Conservation (phyloP, 2,797 vertebrate genomes). For the Sitta carolinensis region DNA sequence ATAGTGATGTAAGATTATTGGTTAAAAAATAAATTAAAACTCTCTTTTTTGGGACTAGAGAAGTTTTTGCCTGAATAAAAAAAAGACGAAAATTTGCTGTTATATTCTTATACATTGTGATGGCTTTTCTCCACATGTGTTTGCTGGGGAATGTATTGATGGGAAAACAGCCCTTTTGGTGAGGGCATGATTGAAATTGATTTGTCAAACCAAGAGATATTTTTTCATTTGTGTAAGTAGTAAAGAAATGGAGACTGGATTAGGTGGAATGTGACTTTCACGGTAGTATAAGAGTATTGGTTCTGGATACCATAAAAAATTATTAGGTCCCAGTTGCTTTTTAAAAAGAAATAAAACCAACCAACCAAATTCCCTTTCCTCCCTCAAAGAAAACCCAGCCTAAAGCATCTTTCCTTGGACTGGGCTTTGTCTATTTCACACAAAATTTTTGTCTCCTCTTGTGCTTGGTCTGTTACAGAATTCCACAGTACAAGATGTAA, state of each 20-base stretch:
- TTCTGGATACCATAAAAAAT: background rate
- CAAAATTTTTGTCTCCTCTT: background rate
- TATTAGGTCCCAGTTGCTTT: background rate
- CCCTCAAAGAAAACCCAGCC: background rate
- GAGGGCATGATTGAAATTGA: background rate
- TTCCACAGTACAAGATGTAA: background rate
- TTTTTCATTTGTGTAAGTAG: background rate
- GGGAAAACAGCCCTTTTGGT: background rate
- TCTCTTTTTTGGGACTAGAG: background rate
- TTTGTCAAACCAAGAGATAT: background rate
- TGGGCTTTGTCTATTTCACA: background rate
- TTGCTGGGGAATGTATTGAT: background rate
- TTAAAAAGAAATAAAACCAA: background rate
- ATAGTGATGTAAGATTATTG: background rate
- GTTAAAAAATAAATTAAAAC: background rate
- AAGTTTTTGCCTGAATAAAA: background rate
- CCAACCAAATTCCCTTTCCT: too few relatives aligned
- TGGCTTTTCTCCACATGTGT: rapidly evolving
- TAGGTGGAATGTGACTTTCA: background rate
- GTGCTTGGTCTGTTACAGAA: background rate
- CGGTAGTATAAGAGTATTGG: rapidly evolving
- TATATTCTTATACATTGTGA: background rate
- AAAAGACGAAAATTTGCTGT: background rate
- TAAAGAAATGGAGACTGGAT: background rate
- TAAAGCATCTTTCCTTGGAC: background rate